Conservation (phyloP, 1,140 invertebrate genomes). For the Camponotus vicinus region DNA sequence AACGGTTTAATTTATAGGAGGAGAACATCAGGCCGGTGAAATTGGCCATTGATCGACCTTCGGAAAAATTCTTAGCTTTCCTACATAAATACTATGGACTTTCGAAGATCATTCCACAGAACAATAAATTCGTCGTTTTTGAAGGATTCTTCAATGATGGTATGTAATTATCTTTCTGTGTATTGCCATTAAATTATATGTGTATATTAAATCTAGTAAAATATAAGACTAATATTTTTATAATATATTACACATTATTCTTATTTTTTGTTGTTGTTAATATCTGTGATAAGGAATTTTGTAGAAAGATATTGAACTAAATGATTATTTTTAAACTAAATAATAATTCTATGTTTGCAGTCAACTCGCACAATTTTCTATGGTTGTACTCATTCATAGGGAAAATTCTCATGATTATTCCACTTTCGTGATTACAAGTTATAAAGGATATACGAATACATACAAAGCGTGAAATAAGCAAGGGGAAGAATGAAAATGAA, state of each 20-base stretch:
- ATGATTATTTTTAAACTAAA: background rate
- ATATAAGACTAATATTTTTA: background rate
- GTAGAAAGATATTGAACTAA: background rate
- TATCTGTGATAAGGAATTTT: background rate
- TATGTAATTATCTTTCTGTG: slow-evolving; percentile 64
- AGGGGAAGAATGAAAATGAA: background rate
- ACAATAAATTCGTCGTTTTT: slow-evolving; percentile 96
- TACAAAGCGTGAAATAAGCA: background rate
- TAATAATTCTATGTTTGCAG: background rate
- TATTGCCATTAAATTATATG: slow-evolving; percentile 5
- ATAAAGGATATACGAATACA: background rate
- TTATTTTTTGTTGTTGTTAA: background rate
- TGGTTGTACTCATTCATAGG: background rate
- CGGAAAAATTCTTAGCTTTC: slow-evolving; percentile 94
- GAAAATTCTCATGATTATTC: background rate
- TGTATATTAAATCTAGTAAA: background rate
- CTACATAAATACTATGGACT: slow-evolving; percentile 94
- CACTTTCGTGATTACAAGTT: background rate
- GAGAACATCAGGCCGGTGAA: slow-evolving; percentile 90
- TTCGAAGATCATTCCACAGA: slow-evolving; percentile 90
- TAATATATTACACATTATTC: background rate
- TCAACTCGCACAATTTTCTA: background rate
- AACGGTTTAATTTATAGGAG: slow-evolving; percentile 86
- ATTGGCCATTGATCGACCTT: slow-evolving; percentile 96
- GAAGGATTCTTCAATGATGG: slow-evolving; percentile 92